Percentiles rank a stretch among this genome's conserved stretches.
Conservation (phyloP, 2,888 invertebrate species). For the Nephrotoma flavescens region DNA sequence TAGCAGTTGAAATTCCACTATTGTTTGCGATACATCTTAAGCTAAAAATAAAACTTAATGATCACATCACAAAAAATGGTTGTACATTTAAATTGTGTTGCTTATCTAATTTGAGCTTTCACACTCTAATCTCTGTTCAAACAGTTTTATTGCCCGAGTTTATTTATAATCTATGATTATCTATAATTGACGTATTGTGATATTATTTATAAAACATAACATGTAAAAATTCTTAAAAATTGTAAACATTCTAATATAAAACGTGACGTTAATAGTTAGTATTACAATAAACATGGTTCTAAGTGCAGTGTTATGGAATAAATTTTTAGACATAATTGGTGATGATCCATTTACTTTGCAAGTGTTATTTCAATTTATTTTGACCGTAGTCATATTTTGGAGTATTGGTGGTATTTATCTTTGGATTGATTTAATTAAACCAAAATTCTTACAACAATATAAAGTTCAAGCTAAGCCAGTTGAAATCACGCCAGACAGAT, state of each 20-base stretch:
- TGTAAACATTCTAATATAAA: neutral
- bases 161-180: no score
- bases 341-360: constrained; percentile 50
- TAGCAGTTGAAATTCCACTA: no score
- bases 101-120: no score
- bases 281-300: neutral
- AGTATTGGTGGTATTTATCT: constrained; percentile 56
- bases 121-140: no score
- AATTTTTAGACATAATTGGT: constrained; percentile 16
- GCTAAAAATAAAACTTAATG: no score
- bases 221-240: neutral
- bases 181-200: neutral
- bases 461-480: constrained; percentile 72
- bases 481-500: constrained; percentile 27
- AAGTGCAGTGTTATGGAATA: neutral
- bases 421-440: constrained; percentile 38
- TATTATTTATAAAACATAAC: neutral
- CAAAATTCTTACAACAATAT: constrained; percentile 53
- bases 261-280: neutral
- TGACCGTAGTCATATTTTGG: constrained; percentile 60
- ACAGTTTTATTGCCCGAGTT: no score
- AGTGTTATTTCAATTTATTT: constrained; percentile 43
- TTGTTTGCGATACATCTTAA: no score
- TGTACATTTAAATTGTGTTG: no score
- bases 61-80: no score